These are phyloP conservation scores for Dinomys branickii DNA, from an alignment of 2,113 vertebrate genomes.

Conservation along the genomic window DNA sequence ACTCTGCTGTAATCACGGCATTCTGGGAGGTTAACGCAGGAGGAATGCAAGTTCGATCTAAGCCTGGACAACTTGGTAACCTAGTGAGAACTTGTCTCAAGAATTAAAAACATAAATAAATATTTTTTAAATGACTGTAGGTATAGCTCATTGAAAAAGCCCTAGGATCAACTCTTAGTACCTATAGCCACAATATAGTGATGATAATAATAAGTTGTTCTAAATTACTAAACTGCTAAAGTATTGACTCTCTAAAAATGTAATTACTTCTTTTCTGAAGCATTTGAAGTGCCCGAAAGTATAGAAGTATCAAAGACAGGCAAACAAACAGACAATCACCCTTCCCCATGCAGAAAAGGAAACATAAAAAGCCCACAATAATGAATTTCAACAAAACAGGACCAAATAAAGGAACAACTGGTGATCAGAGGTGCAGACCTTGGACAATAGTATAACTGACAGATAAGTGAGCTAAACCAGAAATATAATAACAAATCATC, in stretches of 20 bases:
- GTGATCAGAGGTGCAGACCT: neutral
- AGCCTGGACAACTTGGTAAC: neutral
- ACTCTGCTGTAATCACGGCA: neutral
- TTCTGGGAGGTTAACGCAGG: neutral
- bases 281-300: neutral
- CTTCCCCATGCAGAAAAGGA: neutral
- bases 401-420: neutral
- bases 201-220: neutral
- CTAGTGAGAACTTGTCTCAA: neutral
- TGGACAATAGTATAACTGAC: neutral
- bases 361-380: neutral
- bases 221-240: neutral
- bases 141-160: neutral
- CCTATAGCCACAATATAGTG: neutral
- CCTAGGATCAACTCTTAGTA: neutral
- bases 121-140: neutral
- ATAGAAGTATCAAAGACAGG: neutral
- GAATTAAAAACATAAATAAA: neutral
- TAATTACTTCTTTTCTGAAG: neutral
- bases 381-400: neutral
- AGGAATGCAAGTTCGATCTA: neutral
- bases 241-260: neutral
- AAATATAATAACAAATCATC: neutral
- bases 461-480: neutral
- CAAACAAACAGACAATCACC: neutral